These are phyloP conservation scores for Tethea ocularis DNA, from an alignment of 2,888 invertebrate genomes.

Conservation along the genomic window DNA sequence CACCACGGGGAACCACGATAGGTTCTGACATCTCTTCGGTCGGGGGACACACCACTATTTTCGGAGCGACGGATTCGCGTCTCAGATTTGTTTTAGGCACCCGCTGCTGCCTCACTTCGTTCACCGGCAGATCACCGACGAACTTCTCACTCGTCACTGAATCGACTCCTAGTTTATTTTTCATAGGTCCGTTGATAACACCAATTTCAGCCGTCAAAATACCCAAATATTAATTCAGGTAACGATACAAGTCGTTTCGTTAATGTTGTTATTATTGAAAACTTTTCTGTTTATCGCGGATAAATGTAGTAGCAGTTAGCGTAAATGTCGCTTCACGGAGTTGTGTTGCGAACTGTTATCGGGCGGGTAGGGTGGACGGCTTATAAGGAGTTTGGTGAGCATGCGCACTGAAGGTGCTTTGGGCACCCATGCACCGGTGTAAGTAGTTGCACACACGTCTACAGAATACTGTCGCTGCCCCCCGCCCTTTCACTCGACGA, in stretches of 20 bases:
- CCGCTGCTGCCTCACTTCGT: conserved; percentile 50
- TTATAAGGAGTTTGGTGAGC: conserved; percentile 62
- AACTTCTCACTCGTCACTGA: conserved; percentile 66
- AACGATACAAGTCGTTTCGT: conserved; percentile 26
- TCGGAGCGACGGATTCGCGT: conserved; percentile 68
- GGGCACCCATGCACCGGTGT: conserved; percentile 46
- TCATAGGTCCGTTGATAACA: conserved; percentile 61
- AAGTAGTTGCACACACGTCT: conserved; percentile 47
- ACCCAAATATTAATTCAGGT: conserved; percentile 29
- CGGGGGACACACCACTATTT: conserved; percentile 78
- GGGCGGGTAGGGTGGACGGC: conserved; percentile 34
- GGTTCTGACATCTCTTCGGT: conserved; percentile 82
- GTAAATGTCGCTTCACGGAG: conserved; percentile 38
- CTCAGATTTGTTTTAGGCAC: conserved; percentile 48
- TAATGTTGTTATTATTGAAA: conserved; percentile 47
- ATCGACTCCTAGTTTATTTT: conserved; percentile 66
- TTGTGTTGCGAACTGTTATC: conserved; percentile 60
- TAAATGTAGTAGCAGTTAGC: conserved; percentile 34
- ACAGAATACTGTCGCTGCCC: conserved; percentile 20
- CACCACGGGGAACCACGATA: conserved; percentile 82
- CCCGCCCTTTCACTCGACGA: conserved; percentile 16
- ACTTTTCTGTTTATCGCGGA: conserved; percentile 61
- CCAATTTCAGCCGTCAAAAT: conserved; percentile 39
- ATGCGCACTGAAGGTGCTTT: conserved; percentile 55
- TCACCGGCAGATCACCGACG: conserved; percentile 58